phyloP scores from a whole-genome alignment of 2,888 invertebrate genomes.

The Punctoribates punctum region DNA sequence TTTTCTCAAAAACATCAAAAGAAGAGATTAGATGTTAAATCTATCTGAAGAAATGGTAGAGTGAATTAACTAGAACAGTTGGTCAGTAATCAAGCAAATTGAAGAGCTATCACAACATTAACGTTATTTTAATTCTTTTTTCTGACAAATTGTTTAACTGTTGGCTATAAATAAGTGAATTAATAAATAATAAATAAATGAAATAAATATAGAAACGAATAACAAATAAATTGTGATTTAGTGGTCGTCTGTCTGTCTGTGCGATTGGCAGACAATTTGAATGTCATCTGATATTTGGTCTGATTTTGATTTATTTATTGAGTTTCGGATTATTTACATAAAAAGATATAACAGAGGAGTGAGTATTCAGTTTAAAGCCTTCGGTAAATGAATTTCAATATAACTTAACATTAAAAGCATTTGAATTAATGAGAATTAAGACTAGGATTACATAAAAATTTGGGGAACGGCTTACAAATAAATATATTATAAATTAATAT shows the following conservation, averaged over 20 bases:
- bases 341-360: background rate
- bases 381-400: background rate
- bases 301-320: background rate
- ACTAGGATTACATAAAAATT: constrained; percentile 2
- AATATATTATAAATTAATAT: no score
- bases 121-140: no score
- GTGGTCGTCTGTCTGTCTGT: background rate
- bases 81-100: no score
- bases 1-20: no score
- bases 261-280: background rate
- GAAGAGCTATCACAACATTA: no score
- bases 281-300: background rate
- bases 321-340: background rate
- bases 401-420: constrained; percentile 24
- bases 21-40: no score
- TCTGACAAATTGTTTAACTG: background rate
- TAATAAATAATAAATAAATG: background rate
- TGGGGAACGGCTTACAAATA: no score
- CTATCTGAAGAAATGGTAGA: no score
- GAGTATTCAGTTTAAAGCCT: background rate
- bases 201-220: no score
- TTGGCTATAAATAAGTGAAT: background rate
- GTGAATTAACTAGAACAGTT: no score
- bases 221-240: background rate
- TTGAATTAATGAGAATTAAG: constrained; percentile 1